A percentile compares a stretch with the other conserved stretches of the same genome.
Evolutionary conservation across 2,113 vertebrate species (phyloP).

Genomic region (Junco hyemalis): DNA sequence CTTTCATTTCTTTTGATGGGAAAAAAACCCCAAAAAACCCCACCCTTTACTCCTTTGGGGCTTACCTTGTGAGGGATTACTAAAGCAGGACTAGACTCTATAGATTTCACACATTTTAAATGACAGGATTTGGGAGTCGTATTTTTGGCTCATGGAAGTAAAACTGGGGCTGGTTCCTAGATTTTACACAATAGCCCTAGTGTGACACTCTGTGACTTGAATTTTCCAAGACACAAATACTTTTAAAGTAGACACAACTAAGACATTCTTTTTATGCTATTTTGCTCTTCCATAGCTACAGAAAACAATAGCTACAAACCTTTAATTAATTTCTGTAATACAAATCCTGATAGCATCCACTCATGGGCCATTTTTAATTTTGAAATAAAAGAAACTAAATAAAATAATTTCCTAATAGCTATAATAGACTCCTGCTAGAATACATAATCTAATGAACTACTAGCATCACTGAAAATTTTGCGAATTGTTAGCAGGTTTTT

Average conservation of each 20-base stretch:
- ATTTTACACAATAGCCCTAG: background rate
- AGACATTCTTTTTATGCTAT: conserved; percentile 7
- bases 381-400: conserved; percentile 41
- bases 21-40: background rate
- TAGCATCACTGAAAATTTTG: background rate
- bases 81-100: background rate
- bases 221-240: background rate
- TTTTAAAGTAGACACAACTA: background rate
- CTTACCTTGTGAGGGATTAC: background rate
- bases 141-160: background rate
- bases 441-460: background rate
- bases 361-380: conserved; percentile 38
- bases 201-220: background rate
- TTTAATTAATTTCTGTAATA: conserved; percentile 47
- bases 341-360: conserved; percentile 1
- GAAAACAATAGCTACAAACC: background rate
- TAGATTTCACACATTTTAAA: background rate
- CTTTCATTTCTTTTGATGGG: background rate
- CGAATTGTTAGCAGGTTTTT: background rate
- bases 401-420: conserved; percentile 38
- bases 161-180: background rate
- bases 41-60: background rate
- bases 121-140: background rate
- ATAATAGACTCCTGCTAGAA: conserved; percentile 1
- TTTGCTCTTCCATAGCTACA: conserved; percentile 32